Conservation (phyloP, 2,113 vertebrate species). For the Stegostoma tigrinum region DNA sequence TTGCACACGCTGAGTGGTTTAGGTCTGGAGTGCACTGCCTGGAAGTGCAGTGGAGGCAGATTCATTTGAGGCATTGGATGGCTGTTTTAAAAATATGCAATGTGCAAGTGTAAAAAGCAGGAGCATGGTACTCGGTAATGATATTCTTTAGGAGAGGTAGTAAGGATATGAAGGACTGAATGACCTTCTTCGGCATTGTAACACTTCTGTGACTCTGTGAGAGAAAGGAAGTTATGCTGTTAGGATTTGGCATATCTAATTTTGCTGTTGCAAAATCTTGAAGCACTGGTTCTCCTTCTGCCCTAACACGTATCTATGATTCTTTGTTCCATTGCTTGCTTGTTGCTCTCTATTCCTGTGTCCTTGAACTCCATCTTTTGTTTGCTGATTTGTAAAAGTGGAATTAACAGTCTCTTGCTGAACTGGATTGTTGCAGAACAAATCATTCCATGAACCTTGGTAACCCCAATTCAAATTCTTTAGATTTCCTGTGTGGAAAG, state of each 20-base stretch:
- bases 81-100: no score
- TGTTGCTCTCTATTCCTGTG: background rate
- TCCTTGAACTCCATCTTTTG: background rate
- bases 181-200: no score
- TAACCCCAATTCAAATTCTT: background rate
- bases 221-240: background rate
- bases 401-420: conserved; percentile 21
- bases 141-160: no score
- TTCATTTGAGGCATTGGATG: no score
- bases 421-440: conserved; percentile 6
- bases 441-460: background rate
- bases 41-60: no score
- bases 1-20: no score
- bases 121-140: no score
- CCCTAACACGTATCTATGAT: background rate
- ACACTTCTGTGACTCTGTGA: no score
- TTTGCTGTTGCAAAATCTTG: background rate
- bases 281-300: background rate
- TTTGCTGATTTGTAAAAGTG: conserved; percentile 18
- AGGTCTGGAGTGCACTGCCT: no score
- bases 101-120: no score
- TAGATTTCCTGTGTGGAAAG: background rate
- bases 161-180: no score
- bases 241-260: background rate
- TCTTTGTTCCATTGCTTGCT: background rate